Conservation (phyloP, 2,797 vertebrate species). For the Halcyon smyrnensis region DNA sequence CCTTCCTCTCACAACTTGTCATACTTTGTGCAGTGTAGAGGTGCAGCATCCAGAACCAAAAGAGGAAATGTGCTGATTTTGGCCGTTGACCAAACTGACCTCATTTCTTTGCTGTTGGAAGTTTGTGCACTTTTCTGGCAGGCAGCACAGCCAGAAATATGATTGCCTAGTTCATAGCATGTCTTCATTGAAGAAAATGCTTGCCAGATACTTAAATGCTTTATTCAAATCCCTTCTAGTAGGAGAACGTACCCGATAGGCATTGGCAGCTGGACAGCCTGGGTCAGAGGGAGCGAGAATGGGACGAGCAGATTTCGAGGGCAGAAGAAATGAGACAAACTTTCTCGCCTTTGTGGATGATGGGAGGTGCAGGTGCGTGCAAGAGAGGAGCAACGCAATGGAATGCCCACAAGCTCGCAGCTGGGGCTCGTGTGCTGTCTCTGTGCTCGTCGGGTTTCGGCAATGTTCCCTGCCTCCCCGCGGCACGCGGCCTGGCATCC, state of each 20-base stretch:
- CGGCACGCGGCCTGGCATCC: neutral
- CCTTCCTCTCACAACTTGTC: slow-evolving; percentile 11
- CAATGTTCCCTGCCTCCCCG: neutral
- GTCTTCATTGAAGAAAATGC: slow-evolving; percentile 64
- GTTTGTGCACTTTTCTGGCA: slow-evolving; percentile 68
- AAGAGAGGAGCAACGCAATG: neutral
- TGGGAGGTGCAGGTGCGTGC: neutral
- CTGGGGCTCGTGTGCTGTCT: neutral
- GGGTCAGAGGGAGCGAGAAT: neutral
- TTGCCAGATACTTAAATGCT: slow-evolving; percentile 38
- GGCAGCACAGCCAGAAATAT: slow-evolving; percentile 40
- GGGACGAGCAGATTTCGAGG: neutral
- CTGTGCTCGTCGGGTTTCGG: neutral
- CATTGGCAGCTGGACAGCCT: neutral
- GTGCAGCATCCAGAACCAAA: slow-evolving; percentile 62
- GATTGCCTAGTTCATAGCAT: slow-evolving; percentile 52
- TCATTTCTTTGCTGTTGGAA: slow-evolving; percentile 75
- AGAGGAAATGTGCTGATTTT: slow-evolving; percentile 70
- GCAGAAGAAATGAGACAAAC: neutral
- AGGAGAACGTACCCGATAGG: neutral
- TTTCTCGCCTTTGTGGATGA: neutral
- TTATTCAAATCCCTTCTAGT: neutral
- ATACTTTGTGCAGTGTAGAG: neutral
- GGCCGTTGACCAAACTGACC: slow-evolving; percentile 69
- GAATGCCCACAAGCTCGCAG: neutral